Percentiles rank a stretch among this genome's conserved stretches.
phyloP scores from a whole-genome alignment of 2,113 vertebrate species.

The Paradisaea rubra region DNA sequence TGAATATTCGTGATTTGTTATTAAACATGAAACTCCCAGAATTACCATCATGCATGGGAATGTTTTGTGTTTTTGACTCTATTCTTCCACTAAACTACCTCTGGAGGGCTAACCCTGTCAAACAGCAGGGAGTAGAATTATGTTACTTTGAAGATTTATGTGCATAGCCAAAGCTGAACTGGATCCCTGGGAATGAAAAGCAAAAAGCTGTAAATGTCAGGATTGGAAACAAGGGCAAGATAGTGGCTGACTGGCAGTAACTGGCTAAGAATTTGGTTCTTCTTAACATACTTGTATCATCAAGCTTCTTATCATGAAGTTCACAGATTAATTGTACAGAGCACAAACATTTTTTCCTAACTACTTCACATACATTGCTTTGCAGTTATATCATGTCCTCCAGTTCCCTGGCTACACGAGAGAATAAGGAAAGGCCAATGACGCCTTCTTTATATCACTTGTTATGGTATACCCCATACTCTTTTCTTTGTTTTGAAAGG shows the following conservation, averaged over 20 bases:
- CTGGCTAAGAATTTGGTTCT: not conserved
- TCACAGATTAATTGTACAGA: not conserved
- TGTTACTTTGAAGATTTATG: not conserved
- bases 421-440: not conserved
- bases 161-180: not conserved
- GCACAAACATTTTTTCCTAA: conserved; percentile 30
- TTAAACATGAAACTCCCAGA: not conserved
- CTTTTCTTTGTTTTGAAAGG: not conserved
- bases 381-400: not conserved
- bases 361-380: conserved; percentile 30
- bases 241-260: not conserved
- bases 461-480: not conserved
- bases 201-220: conserved; percentile 5
- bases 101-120: not conserved
- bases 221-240: not conserved
- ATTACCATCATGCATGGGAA: not conserved
- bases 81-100: not conserved
- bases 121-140: not conserved
- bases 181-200: conserved; percentile 4
- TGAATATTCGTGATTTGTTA: not conserved
- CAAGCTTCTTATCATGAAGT: not conserved
- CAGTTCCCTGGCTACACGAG: not conserved
- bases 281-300: not conserved
- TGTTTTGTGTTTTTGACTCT: not conserved
- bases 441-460: not conserved